These are phyloP conservation scores for Philotrypesis tridentata DNA, from an alignment of 1,140 invertebrate genomes.

Conservation along the genomic window DNA sequence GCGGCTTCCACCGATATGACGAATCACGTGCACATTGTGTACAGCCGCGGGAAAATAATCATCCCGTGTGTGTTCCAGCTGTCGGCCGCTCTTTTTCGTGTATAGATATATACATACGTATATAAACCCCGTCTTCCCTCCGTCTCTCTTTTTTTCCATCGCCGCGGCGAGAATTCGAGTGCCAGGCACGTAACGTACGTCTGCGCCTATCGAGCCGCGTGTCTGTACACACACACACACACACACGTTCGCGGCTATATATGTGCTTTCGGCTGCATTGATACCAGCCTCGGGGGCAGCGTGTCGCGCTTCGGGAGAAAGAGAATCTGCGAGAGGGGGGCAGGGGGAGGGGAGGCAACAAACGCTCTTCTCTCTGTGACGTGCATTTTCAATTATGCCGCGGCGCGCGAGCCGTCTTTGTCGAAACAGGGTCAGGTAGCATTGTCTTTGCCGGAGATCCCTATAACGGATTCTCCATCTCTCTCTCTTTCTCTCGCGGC, in stretches of 20 bases:
- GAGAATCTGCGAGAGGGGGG: neutral
- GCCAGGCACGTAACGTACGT: neutral
- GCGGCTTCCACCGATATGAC: too few species aligned
- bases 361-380: slow-evolving; percentile 50
- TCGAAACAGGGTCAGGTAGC: slow-evolving; percentile 56
- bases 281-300: slow-evolving; percentile 8
- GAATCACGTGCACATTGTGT: too few species aligned
- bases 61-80: too few species aligned
- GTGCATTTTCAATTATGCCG: slow-evolving; percentile 58
- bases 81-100: too few species aligned
- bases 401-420: slow-evolving; percentile 35
- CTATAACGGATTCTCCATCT: slow-evolving; percentile 29
- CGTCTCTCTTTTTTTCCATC: neutral
- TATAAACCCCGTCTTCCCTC: too few species aligned
- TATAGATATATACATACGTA: too few species aligned
- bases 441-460: slow-evolving; percentile 52
- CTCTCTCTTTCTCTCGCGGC: slow-evolving; percentile 3
- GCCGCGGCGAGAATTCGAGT: neutral
- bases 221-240: neutral
- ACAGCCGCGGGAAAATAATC: too few species aligned
- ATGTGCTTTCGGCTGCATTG: neutral
- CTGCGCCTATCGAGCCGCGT: neutral
- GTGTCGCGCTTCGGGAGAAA: neutral
- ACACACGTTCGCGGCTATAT: neutral
- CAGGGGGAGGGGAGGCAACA: neutral